Conservation (phyloP, 2,113 vertebrate species). For the Vulpes ferrilata region DNA sequence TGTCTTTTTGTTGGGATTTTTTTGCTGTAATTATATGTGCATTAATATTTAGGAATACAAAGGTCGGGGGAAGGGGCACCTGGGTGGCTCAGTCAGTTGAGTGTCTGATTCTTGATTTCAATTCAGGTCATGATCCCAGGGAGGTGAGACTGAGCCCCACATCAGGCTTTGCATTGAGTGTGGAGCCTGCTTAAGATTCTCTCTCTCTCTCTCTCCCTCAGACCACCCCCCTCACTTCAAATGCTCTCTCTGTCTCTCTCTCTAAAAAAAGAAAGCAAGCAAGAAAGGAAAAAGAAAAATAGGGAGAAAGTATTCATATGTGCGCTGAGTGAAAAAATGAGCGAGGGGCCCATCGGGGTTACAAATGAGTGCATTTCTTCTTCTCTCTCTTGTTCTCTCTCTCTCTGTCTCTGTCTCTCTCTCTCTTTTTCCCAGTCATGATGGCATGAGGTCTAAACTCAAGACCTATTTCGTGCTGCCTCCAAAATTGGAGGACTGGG, state of each 20-base stretch:
- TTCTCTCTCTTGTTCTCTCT: neutral
- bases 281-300: neutral
- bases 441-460: accelerated
- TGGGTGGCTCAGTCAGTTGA: neutral
- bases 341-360: neutral
- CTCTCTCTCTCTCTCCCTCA: neutral
- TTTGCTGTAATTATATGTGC: accelerated
- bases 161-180: neutral
- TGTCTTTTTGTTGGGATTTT: neutral
- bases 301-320: too few species aligned
- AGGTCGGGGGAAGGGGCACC: neutral
- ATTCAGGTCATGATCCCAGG: neutral
- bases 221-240: neutral
- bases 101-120: neutral
- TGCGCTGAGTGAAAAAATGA: neutral
- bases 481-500: neutral
- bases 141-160: neutral
- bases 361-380: neutral
- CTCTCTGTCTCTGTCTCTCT: neutral
- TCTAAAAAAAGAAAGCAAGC: neutral
- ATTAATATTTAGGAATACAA: neutral
- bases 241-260: neutral
- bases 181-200: neutral
- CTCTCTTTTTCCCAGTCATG: too few species aligned
- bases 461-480: neutral